Base-by-base conservation (phyloP, 1,140 invertebrate genomes). In the Gerris buenoi region DNA sequence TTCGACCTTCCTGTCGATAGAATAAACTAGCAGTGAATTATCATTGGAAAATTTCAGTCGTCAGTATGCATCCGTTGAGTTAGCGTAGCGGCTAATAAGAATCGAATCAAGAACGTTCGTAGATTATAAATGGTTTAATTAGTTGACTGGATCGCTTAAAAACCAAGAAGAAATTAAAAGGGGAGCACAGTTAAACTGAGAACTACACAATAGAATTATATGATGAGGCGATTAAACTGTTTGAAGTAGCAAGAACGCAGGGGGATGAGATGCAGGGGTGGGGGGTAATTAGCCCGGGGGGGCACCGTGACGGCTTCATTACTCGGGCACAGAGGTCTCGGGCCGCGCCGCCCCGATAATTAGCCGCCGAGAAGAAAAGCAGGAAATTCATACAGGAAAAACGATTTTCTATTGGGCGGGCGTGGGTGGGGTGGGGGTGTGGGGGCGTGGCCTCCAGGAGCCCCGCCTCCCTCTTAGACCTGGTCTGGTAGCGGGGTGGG, bases 321-420 rank as follows among this genome's bases (percentile, higher is more conserved):
- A 46, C 33, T 18, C 5, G 33, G 5, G 5, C 5, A 46, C 33
- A 10, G 33, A 5, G 18, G 33, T 18, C 18, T 18, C 18, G n/a
- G n/a, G 33, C 33, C 18, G 18, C 33, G 5, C 33, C 33, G 5
- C 18, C 18, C 33, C 5, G 5, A 61, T 61, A 22, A 61, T 25
- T 25, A 61, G 59, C 3, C 3, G 59, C 3, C n/a, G 59, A 61
- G 25, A 61, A 25, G 59, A 25, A 61, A 25, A 61, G 3, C n/a
- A 61, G 59, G 59, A 61, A 61, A 61, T 61, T 61, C 25, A 61
- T 61, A 10, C 59, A 61, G 59, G 59, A 61, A 61, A 61, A 61
- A 61, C 59, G 5, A 25, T n/a, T 61, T 61, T 22, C 33, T 46
- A 46, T 46, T 46, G 33, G 33, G 33, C 18, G 18, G 33, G 33